A percentile compares a stretch with the other conserved stretches of the same genome.
Conservation (phyloP, 2,888 invertebrate genomes). For the Ennomos quercinarius region DNA sequence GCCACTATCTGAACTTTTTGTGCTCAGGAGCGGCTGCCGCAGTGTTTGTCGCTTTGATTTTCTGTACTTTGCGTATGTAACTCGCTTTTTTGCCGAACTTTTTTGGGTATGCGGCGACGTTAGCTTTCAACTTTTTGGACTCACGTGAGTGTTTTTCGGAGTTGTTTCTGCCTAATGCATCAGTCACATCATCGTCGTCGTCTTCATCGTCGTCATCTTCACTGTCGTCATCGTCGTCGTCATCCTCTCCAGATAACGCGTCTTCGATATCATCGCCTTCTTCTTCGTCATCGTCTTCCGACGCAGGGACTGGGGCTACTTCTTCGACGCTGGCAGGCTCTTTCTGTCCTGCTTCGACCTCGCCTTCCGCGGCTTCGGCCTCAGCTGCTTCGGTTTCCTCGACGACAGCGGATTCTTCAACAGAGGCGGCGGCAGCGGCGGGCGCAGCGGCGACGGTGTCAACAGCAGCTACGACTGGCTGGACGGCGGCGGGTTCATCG, state of each 20-base stretch:
- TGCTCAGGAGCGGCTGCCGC: conserved; percentile 78
- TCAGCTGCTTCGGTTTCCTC: conserved; percentile 65
- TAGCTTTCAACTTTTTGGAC: conserved; percentile 89
- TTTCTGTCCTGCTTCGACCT: conserved; percentile 73
- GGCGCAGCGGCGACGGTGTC: conserved; percentile 66
- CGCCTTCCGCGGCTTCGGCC: conserved; percentile 66
- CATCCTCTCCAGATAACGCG: conserved; percentile 84
- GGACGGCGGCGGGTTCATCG: conserved; percentile 68
- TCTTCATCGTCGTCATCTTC: conserved; percentile 88
- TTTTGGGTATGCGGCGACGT: conserved; percentile 73
- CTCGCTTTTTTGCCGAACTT: conserved; percentile 81
- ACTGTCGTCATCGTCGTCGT: conserved; percentile 89
- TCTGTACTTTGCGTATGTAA: conserved; percentile 81
- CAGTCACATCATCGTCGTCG: conserved; percentile 85
- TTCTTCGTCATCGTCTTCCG: conserved; percentile 72
- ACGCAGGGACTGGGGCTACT: conserved; percentile 60
- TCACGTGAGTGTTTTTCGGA: conserved; percentile 90
- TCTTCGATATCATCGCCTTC: conserved; percentile 86
- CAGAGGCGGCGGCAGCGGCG: conserved; percentile 70
- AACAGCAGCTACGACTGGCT: conserved; percentile 75
- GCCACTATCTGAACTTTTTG: conserved; percentile 85
- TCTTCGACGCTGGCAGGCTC: conserved; percentile 73
- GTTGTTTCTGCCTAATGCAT: conserved; percentile 84
- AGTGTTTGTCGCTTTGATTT: conserved; percentile 81
- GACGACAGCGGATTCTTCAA: conserved; percentile 74